phyloP scores from a whole-genome alignment of 1,140 invertebrate species.

The Lepidostoma basale region DNA sequence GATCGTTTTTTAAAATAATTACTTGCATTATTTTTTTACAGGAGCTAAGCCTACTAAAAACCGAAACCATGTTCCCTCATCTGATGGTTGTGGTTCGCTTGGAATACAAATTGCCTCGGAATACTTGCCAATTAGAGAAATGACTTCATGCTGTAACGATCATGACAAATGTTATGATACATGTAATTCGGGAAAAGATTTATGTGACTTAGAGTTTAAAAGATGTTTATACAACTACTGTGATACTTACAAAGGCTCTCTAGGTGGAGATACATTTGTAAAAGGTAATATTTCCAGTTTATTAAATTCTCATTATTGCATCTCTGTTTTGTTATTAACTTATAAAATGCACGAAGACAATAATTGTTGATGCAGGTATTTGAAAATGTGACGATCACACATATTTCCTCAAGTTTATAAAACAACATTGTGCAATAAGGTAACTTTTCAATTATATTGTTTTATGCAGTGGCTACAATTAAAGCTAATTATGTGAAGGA shows the following conservation, averaged over 20 bases:
- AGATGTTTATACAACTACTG: constrained; percentile 84
- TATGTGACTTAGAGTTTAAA: constrained; percentile 86
- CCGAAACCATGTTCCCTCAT: constrained; percentile 71
- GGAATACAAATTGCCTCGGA: constrained; percentile 75
- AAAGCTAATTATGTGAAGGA: too few species aligned
- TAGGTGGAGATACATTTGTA: constrained; percentile 66
- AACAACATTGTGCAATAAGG: too few species aligned
- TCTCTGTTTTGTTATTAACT: too few species aligned
- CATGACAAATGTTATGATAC: constrained; percentile 92
- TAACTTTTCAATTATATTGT: too few species aligned
- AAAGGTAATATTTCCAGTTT: constrained; percentile 67
- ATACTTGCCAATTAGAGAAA: constrained; percentile 75
- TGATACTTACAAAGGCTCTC: constrained; percentile 67
- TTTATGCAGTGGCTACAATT: too few species aligned
- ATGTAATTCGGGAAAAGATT: constrained; percentile 83
- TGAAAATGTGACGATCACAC: too few species aligned
- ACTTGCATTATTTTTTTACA: constrained; percentile 57
- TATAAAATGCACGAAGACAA: too few species aligned
- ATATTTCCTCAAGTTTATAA: too few species aligned
- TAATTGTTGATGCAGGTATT: too few species aligned
- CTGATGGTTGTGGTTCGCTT: constrained; percentile 84
- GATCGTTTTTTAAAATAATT: too few species aligned
- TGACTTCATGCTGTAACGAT: constrained; percentile 82
- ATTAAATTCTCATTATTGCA: too few species aligned
- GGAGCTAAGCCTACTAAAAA: constrained; percentile 71